Percentiles rank a stretch among this genome's conserved stretches.
Evolutionary conservation across 2,113 vertebrate species (phyloP).

Genomic region (Muscicapa adusta): DNA sequence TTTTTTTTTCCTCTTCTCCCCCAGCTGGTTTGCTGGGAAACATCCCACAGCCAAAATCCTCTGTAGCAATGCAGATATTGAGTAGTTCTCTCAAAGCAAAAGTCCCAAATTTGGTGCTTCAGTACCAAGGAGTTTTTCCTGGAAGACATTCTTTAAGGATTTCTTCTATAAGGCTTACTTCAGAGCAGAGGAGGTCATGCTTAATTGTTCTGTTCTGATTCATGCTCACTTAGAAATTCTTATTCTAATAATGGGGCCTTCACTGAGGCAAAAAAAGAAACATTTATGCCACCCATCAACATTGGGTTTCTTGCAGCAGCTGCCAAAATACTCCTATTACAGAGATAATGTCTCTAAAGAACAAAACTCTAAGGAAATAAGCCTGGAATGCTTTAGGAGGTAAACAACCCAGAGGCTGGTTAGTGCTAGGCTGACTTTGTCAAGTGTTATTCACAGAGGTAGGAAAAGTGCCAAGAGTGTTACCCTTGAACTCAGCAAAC

Average conservation of each 20-base stretch:
- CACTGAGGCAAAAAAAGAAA: neutral
- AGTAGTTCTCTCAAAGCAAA: neutral
- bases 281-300: neutral
- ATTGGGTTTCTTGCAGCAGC: neutral
- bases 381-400: neutral
- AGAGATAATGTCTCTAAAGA: neutral
- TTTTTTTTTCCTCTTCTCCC: accelerated
- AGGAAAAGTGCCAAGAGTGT: neutral
- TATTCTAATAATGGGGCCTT: neutral
- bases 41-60: neutral
- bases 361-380: neutral
- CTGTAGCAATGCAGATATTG: neutral
- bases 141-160: neutral
- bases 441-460: neutral
- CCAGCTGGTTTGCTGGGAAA: neutral
- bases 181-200: neutral
- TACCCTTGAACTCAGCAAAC: neutral
- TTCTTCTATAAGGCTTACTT: neutral
- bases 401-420: neutral
- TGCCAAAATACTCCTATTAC: neutral
- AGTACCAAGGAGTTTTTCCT: neutral
- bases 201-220: neutral
- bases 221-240: neutral
- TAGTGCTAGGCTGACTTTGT: neutral
- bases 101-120: neutral